These are phyloP conservation scores for Phyto melanocephala DNA, from an alignment of 2,888 invertebrate genomes.

Conservation along the genomic window DNA sequence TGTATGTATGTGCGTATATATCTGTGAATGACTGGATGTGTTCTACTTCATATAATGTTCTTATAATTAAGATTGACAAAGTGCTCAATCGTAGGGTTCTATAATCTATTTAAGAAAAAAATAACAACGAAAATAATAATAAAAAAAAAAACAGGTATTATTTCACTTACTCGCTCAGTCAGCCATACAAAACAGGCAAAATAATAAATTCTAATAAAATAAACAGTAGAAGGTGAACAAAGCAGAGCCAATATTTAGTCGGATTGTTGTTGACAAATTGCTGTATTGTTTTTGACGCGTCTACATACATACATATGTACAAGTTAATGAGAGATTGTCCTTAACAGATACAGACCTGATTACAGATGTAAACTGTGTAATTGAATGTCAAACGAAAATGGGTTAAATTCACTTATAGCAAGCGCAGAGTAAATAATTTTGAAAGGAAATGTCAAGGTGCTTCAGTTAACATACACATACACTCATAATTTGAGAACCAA, in stretches of 20 bases:
- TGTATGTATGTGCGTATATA: neutral
- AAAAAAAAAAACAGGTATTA: neutral
- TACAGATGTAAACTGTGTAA: slow-evolving; percentile 29
- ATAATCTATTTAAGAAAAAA: neutral
- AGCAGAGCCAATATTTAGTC: neutral
- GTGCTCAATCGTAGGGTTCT: slow-evolving; percentile 57
- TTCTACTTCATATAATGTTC: neutral
- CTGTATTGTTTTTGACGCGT: slow-evolving; percentile 54
- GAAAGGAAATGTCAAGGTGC: too few species aligned
- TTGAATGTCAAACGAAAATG: slow-evolving; percentile 35
- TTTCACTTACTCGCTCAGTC: slow-evolving; percentile 11
- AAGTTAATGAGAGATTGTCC: slow-evolving; percentile 43
- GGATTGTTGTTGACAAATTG: slow-evolving; percentile 21
- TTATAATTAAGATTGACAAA: slow-evolving; percentile 66
- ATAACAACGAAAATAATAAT: neutral
- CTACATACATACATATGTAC: too few species aligned
- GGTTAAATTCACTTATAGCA: neutral
- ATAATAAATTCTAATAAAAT: neutral
- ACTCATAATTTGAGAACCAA: too few species aligned
- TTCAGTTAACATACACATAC: too few species aligned
- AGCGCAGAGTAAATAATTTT: too few species aligned
- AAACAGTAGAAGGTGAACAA: neutral
- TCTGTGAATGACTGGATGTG: neutral
- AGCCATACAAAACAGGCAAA: neutral
- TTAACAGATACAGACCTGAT: slow-evolving; percentile 43